Conservation (phyloP, 2,113 vertebrate species). For the Galeopterus variegatus region DNA sequence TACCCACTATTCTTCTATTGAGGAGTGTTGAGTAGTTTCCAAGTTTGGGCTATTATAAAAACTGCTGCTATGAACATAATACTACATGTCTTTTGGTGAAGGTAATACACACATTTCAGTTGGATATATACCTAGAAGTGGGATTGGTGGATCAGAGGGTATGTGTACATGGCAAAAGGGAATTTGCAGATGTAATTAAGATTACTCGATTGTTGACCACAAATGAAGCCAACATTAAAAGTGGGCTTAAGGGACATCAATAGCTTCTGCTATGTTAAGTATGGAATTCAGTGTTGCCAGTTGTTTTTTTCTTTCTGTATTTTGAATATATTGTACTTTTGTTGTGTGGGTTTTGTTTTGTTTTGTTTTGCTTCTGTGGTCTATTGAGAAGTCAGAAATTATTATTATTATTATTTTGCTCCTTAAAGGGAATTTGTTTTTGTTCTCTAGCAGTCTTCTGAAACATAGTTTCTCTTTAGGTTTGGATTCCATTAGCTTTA, state of each 20-base stretch:
- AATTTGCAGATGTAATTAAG: not conserved
- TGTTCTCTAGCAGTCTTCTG: not conserved
- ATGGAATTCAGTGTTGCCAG: not conserved
- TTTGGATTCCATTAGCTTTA: not conserved
- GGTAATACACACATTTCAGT: not conserved
- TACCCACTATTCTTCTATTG: not conserved
- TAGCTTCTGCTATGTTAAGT: not conserved
- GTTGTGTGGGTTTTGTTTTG: no score
- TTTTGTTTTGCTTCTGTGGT: not conserved
- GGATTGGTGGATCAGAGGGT: not conserved
- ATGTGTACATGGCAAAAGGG: not conserved
- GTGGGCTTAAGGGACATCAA: not conserved
- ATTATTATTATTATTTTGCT: not conserved
- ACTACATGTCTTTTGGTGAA: not conserved
- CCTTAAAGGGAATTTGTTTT: not conserved
- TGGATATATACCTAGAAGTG: not conserved
- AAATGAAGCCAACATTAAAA: not conserved
- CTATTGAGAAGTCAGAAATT: slow-evolving; percentile 21
- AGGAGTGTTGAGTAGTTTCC: not conserved
- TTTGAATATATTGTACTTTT: slow-evolving; percentile 19
- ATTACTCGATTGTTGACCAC: not conserved
- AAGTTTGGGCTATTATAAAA: not conserved
- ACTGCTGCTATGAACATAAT: not conserved
- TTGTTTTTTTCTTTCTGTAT: not conserved
- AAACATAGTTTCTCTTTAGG: slow-evolving; percentile 13